Base-by-base conservation (phyloP, 1,140 invertebrate species). In the Drosophila erecta region DNA sequence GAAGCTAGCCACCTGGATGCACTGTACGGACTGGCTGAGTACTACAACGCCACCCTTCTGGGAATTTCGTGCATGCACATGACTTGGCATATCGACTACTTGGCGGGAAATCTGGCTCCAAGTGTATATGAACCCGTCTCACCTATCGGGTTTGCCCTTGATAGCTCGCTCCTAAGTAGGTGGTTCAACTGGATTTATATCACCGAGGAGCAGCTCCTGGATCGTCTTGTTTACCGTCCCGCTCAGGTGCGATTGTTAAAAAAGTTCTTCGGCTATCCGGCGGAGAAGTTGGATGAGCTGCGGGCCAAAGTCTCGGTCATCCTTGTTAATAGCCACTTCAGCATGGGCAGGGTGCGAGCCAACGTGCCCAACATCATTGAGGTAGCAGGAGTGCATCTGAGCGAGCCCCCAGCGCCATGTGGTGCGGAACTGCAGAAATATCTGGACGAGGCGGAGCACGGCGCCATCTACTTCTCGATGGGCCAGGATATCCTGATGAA, bases 391-490 rank as follows among this genome's bases (percentile, higher is more conserved):
- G 75, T 95, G 38, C 95, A 95, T 69, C 87, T 91, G 76, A 20
- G 4, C 87, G 94, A 53, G 93, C 66, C 62, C 2, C 30, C 79
- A 3, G 62, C 55, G 0, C 59, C 92, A 3, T 76, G 94, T 27
- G 62, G 60, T 11, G 15, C 15, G 2, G 20, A 61, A 4, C 62
- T 94, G 0, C 83, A 94, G 76, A 81, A 92, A 37, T 93, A 94
- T 73, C 72, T 95, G 33, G 93, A 95, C 73, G 90, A 93, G 41
- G 93, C 94, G 1, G 90, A 86, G 17, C 61, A 94, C n/a, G 95
- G 95, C 4, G 93, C 93, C 2, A 90, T 95, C 3, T 95, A 94
- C 38, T 94, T 95, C 40, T 95, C 93, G 59, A 93, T 95, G 38
- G 95, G 95, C 0, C 93, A 94, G 0, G 94, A 94, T 81, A 79